phyloP scores from a whole-genome alignment of 2,113 vertebrate genomes.

The Strix uralensis region DNA sequence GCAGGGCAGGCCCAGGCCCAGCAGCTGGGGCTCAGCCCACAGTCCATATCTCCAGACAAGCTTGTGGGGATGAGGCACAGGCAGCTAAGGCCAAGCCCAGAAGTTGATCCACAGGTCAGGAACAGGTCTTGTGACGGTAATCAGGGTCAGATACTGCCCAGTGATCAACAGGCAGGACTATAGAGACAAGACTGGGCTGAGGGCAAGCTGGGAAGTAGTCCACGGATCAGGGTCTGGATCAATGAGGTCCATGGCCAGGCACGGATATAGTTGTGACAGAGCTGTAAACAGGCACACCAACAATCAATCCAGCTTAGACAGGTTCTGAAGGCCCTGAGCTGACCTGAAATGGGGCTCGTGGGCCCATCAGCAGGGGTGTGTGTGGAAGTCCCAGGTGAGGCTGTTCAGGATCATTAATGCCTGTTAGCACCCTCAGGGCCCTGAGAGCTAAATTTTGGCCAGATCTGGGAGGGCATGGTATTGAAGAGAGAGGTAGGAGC shows the following conservation, averaged over 20 bases:
- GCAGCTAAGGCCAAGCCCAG: neutral
- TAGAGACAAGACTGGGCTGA: neutral
- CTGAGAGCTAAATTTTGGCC: neutral
- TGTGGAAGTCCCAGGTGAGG: neutral
- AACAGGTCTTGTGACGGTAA: neutral
- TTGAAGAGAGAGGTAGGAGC: neutral
- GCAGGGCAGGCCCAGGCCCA: neutral
- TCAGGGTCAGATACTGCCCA: neutral
- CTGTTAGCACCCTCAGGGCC: neutral
- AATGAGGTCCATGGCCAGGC: conserved; percentile 27
- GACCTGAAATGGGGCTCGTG: neutral
- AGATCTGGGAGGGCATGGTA: neutral
- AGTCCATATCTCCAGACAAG: neutral
- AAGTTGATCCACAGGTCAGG: neutral
- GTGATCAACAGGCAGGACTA: neutral
- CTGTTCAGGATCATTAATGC: neutral
- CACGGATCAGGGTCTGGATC: conserved; percentile 28
- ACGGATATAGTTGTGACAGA: conserved; percentile 30
- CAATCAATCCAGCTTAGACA: conserved; percentile 20
- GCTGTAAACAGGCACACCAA: conserved; percentile 1
- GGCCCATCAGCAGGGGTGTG: accelerated
- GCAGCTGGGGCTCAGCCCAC: neutral
- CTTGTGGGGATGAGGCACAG: neutral
- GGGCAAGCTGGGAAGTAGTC: conserved; percentile 15
- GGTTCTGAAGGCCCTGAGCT: neutral